Evolutionary conservation across 2,888 invertebrate species (phyloP).

Genomic region (Thelaira solivaga): DNA sequence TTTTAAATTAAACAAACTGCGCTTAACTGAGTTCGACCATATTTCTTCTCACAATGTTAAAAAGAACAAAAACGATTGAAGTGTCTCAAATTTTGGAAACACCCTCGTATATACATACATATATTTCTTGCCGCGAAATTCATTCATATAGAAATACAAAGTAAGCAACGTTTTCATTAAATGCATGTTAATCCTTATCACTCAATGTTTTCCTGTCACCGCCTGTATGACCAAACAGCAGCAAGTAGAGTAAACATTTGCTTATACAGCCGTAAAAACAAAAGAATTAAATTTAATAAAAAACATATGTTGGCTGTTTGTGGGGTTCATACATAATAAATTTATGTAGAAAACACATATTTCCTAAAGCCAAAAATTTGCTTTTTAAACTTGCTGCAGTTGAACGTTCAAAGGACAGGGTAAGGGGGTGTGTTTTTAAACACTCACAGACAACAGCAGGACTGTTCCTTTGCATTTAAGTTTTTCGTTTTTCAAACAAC

Average conservation of each 20-base stretch:
- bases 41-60: too few species aligned
- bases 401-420: neutral
- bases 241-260: too few species aligned
- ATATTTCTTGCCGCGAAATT: too few species aligned
- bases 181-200: too few species aligned
- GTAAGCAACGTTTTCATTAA: too few species aligned
- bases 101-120: too few species aligned
- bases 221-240: neutral
- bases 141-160: too few species aligned
- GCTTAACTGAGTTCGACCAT: too few species aligned
- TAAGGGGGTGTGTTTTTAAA: slow-evolving; percentile 16
- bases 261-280: slow-evolving; percentile 2
- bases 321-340: slow-evolving; percentile 10
- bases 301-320: slow-evolving; percentile 39
- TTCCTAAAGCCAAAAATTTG: neutral
- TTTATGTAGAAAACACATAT: neutral
- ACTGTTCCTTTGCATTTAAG: slow-evolving; percentile 3
- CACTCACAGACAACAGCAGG: neutral
- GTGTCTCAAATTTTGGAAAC: too few species aligned
- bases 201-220: neutral
- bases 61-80: too few species aligned
- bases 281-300: slow-evolving; percentile 41
- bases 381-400: neutral
- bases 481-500: slow-evolving; percentile 15
- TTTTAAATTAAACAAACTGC: too few species aligned